These are phyloP conservation scores for Agrilus mali DNA, from an alignment of 2,888 invertebrate species.

Conservation along the genomic window DNA sequence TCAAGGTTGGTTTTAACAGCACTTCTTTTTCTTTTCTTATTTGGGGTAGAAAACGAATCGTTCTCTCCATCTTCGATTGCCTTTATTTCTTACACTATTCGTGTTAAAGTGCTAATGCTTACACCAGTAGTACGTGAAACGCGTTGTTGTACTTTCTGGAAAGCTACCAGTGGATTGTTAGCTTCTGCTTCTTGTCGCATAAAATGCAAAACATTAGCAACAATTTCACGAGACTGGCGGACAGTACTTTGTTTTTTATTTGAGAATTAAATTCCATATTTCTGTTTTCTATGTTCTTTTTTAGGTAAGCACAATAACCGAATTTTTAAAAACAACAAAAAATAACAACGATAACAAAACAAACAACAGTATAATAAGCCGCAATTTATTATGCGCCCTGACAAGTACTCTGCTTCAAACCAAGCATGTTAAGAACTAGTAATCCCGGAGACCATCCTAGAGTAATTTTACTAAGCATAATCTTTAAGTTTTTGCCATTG, in stretches of 20 bases:
- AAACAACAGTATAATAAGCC: too few relatives aligned
- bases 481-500: too few relatives aligned
- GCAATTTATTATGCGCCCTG: too few relatives aligned
- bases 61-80: conserved; percentile 1
- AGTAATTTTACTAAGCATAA: too few relatives aligned
- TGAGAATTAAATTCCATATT: neutral
- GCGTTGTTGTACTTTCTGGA: conserved; percentile 3
- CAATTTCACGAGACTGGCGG: conserved; percentile 4
- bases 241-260: neutral
- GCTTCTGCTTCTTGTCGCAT: conserved; percentile 8
- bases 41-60: conserved; percentile 2
- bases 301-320: too few relatives aligned
- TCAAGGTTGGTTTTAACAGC: conserved; percentile 5
- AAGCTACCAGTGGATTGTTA: conserved; percentile 1
- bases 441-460: too few relatives aligned
- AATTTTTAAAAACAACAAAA: too few relatives aligned
- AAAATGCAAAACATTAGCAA: conserved; percentile 6
- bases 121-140: conserved; percentile 4
- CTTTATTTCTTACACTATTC: conserved; percentile 5
- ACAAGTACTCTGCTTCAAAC: too few relatives aligned
- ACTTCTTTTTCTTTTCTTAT: conserved; percentile 3
- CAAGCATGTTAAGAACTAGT: too few relatives aligned
- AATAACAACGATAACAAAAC: too few relatives aligned
- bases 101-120: conserved; percentile 1
- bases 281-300: too few relatives aligned